Conservation (phyloP, 2,113 vertebrate genomes). For the Suncus etruscus region DNA sequence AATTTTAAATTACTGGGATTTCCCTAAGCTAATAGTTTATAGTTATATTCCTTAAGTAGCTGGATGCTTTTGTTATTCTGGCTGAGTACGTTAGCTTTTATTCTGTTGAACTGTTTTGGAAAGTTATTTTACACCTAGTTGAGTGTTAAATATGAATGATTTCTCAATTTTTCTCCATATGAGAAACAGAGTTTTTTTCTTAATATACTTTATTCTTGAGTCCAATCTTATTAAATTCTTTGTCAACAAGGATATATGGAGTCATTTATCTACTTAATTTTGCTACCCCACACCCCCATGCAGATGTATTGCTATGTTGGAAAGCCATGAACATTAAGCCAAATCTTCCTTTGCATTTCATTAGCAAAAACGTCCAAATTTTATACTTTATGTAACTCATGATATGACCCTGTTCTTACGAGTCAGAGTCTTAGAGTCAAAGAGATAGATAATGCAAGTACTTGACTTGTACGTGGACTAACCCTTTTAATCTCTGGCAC, state of each 20-base stretch:
- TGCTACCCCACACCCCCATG: neutral
- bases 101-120: neutral
- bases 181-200: neutral
- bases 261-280: neutral
- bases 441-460: neutral
- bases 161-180: conserved; percentile 1
- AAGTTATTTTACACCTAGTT: neutral
- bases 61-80: neutral
- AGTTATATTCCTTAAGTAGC: neutral
- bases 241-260: neutral
- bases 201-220: neutral
- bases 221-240: neutral
- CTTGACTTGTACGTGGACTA: too few relatives aligned
- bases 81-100: neutral
- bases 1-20: neutral
- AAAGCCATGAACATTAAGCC: conserved; percentile 23
- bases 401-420: conserved; percentile 42
- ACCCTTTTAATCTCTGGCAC: too few relatives aligned
- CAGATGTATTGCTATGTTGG: neutral
- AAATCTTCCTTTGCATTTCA: conserved; percentile 10
- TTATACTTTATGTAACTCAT: neutral
- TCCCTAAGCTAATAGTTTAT: neutral
- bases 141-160: neutral
- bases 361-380: conserved; percentile 1
- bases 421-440: neutral